Base-by-base conservation (phyloP, 2,888 invertebrate genomes). In the Julus scandinavius region DNA sequence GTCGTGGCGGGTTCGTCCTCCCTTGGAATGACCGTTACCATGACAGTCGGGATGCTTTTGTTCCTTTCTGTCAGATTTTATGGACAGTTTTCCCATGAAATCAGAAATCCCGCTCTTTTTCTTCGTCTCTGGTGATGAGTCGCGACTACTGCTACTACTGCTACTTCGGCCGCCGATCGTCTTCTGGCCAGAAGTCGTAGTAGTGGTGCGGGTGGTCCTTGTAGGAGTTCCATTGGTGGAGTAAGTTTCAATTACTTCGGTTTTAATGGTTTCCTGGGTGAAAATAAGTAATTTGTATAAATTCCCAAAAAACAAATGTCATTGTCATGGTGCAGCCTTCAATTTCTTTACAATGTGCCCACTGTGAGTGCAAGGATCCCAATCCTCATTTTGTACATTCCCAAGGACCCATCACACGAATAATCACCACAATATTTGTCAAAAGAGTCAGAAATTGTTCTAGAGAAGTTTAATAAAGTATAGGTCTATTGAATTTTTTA, bases 211-310 rank as follows among this genome's bases (percentile, higher is more conserved):
- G 13, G 85, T 85, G 41, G 11, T 85, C 45, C 85, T 15, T 7
- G 6, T 20, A 9, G 85, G 85, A n/a, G n/a, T 6, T 6, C 86
- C 86, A 86, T 54, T 29, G 38, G 40, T 85, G 85, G 38, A 38
- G 17, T 86, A 86, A 17, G 86, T 49, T 11, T 86, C 86, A 11
- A 50, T 86, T n/a, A 86, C 86, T 41, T 86, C 50, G 4, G 50
- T 50, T 17, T 41, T 50, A 7, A 50, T 54, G 49, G 86, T 86
- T 86, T 86, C 86, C 86, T 86, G 17, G 11, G 29, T 6, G 7
- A 83, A 7, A 29, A 4, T 4, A 40, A 83, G 29, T 4, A 20
- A 15, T n/a, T 83, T 41, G 5, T 41, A 13, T 41, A 40, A 86
- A 29, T 29, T 29, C 29, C 29, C 29, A 29, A 29, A 29, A 29